Base-by-base conservation (phyloP, 2,797 vertebrate species). In the Lagodon rhomboides region DNA sequence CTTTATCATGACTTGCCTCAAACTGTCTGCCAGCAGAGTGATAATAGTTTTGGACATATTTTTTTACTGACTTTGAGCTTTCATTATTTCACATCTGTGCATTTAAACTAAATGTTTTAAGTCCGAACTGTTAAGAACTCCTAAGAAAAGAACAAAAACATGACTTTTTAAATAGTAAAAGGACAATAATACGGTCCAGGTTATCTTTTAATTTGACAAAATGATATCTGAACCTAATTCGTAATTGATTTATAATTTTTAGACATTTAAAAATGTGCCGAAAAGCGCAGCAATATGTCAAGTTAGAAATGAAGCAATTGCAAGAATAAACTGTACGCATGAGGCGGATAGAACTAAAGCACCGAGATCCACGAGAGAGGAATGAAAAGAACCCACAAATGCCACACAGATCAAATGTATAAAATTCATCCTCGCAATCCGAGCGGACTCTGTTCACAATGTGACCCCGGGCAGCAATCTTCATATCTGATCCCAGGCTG, bases 401-500 rank as follows among this genome's bases (percentile, higher is more conserved):
- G 51, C 13, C 15, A 15, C 7, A 12, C 1, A 34, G 20, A 44
- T 74, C 53, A 62, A 7, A 43, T 23, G 20, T 65, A 12, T 12
- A 22, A 77, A 34, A 68, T 41, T 68, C 43, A 58, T 56, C 23
- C 23, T 17, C 38, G 74, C 41, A 13, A 1, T 56, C 63, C 3
- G 1, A 54, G 47, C 20, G 34, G 71, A 68, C 51, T 67, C 49
- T 44, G 23, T 68, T 38, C 68, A 50, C 55, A 23, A 12, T 22
- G 43, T 68, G 66, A 71, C 59, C 43, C 83, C 59, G 58, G 71
- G 75, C 77, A 41, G 76, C n/a, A 5, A 15, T 68, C 68, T 71
- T 27, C 76, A 6, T 82, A 27, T 75, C 51, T 73, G 65, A 78
- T 70, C 77, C 44, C 68, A n/a, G 68, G 55, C 63, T 78, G 83